Evolutionary conservation across 2,888 invertebrate species (phyloP).

Genomic region (Nemoura dubitans): DNA sequence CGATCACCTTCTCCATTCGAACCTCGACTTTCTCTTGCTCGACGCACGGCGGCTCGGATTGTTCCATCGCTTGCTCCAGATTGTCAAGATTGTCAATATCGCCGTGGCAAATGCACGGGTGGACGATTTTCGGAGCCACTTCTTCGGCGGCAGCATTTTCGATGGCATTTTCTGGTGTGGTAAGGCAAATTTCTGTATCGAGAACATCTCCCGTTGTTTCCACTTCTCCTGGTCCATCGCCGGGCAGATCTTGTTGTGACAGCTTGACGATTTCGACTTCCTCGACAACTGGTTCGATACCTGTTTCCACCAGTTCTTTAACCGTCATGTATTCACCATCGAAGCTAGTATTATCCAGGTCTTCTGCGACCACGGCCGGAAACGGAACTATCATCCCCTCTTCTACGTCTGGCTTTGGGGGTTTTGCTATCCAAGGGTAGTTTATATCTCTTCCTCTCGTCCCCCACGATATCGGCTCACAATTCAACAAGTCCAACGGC

Average conservation of each 20-base stretch:
- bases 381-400: neutral
- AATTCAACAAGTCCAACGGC: neutral
- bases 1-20: neutral
- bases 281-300: neutral
- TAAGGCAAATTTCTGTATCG: neutral
- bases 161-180: neutral
- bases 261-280: neutral
- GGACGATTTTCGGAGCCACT: neutral
- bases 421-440: conserved; percentile 13
- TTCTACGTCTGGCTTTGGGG: neutral
- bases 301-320: neutral
- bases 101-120: neutral
- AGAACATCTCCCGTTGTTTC: neutral
- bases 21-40: neutral
- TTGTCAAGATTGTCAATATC: neutral
- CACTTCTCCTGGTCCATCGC: neutral
- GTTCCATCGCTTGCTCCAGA: neutral
- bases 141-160: neutral
- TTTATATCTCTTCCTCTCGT: conserved; percentile 18
- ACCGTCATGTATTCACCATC: neutral
- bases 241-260: neutral
- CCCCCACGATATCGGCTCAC: conserved; percentile 17
- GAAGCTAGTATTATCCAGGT: neutral
- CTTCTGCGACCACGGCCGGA: neutral
- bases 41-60: neutral